phyloP scores from a whole-genome alignment of 2,888 invertebrate genomes.

The Napeogenes inachia region DNA sequence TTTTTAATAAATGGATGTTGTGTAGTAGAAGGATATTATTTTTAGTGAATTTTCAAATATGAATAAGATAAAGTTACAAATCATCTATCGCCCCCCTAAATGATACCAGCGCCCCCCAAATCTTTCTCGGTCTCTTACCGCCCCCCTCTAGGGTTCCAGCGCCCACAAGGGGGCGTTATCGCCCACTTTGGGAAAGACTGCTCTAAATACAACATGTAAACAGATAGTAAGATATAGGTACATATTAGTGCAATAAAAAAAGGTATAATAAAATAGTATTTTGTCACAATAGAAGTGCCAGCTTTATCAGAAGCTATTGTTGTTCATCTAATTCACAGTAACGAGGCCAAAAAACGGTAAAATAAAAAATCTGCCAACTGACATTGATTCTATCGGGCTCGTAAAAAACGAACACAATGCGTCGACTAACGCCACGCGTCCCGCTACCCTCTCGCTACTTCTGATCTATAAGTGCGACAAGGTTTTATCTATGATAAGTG shows the following conservation, averaged over 20 bases:
- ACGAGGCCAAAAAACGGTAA: slow-evolving; percentile 75
- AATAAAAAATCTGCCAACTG: slow-evolving; percentile 77
- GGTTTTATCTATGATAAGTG: slow-evolving; percentile 33
- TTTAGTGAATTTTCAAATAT: too few species aligned
- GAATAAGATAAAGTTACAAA: too few species aligned
- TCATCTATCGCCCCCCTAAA: too few species aligned
- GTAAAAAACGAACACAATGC: slow-evolving; percentile 73
- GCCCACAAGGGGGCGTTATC: too few species aligned
- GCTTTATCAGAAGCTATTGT: slow-evolving; percentile 16
- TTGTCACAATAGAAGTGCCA: slow-evolving; percentile 10
- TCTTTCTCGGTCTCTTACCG: too few species aligned
- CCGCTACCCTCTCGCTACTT: slow-evolving; percentile 65
- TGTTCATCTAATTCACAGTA: slow-evolving; percentile 33
- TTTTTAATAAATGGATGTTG: too few species aligned
- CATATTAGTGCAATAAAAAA: slow-evolving; percentile 5
- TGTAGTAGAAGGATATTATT: too few species aligned
- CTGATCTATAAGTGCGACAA: slow-evolving; percentile 40
- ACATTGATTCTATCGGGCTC: slow-evolving; percentile 72
- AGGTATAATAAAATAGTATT: slow-evolving; percentile 9
- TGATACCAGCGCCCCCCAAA: too few species aligned
- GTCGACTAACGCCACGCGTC: slow-evolving; percentile 60
- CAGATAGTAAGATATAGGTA: too few species aligned
- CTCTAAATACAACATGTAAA: too few species aligned
- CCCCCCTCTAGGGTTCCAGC: too few species aligned
- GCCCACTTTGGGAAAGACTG: too few species aligned